Conservation (phyloP, 2,888 invertebrate genomes). For the Flexamia atlantica region DNA sequence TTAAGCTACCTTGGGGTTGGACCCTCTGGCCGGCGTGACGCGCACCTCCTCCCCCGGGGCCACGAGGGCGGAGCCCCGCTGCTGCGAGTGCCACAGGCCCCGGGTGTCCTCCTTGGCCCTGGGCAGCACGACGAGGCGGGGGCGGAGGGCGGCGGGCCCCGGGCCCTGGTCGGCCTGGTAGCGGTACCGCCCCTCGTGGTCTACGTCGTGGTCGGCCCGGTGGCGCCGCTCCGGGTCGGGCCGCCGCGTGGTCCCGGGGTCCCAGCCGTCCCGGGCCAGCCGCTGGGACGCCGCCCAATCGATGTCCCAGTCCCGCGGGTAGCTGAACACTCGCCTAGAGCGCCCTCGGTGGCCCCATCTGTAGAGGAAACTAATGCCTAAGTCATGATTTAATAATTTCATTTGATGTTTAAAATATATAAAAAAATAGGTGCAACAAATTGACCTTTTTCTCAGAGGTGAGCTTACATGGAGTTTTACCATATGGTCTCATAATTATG, state of each 20-base stretch:
- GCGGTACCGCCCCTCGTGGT: not conserved
- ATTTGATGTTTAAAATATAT: too few relatives aligned
- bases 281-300: slow-evolving; percentile 12
- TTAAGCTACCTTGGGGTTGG: not conserved
- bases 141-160: not conserved
- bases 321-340: not conserved
- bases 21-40: not conserved
- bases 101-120: slow-evolving; percentile 51
- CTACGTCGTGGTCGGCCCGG: not conserved
- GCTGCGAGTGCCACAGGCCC: slow-evolving; percentile 58
- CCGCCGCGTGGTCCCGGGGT: not conserved
- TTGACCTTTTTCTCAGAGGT: too few relatives aligned
- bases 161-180: slow-evolving; percentile 16
- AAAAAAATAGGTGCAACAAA: too few relatives aligned
- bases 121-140: slow-evolving; percentile 38
- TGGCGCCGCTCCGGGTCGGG: not conserved
- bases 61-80: slow-evolving; percentile 56
- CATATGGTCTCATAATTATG: too few relatives aligned
- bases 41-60: slow-evolving; percentile 9
- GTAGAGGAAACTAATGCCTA: too few relatives aligned
- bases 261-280: not conserved
- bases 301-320: slow-evolving; percentile 54
- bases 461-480: too few relatives aligned
- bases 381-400: too few relatives aligned
- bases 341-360: slow-evolving; percentile 19